phyloP scores from a whole-genome alignment of 2,797 vertebrate species.

The Loriculus beryllinus region DNA sequence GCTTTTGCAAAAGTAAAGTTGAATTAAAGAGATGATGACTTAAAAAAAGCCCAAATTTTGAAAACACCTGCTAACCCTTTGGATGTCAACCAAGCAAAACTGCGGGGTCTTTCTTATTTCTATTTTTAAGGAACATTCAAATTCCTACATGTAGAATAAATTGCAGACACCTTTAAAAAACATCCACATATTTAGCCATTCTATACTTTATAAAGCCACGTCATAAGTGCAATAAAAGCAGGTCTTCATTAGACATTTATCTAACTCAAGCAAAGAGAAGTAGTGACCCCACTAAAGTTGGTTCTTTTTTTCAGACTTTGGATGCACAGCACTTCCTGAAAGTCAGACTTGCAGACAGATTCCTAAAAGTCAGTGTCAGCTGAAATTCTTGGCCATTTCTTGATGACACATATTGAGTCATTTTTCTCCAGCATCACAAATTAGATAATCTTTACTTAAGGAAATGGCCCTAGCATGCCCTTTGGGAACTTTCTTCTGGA shows the following conservation, averaged over 20 bases:
- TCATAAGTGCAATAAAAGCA: neutral
- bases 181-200: neutral
- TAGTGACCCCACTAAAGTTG: neutral
- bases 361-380: neutral
- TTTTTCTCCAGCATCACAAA: neutral
- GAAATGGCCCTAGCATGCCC: accelerated
- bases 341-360: neutral
- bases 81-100: neutral
- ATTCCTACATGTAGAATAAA: neutral
- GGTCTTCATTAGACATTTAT: neutral
- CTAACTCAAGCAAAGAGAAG: neutral
- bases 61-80: neutral
- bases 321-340: neutral
- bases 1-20: neutral
- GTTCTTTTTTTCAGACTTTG: neutral
- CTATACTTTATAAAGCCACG: neutral
- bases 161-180: neutral
- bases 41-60: neutral
- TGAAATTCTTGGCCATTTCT: neutral
- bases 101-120: neutral
- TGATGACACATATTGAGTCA: neutral
- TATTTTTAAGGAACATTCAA: neutral
- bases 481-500: neutral
- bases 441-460: neutral
- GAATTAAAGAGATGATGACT: neutral